Evolutionary conservation across 1,140 invertebrate species (phyloP), one percentile per base, ranked within the genome.

Genomic region (Macrosteles quadrilineatus): DNA sequence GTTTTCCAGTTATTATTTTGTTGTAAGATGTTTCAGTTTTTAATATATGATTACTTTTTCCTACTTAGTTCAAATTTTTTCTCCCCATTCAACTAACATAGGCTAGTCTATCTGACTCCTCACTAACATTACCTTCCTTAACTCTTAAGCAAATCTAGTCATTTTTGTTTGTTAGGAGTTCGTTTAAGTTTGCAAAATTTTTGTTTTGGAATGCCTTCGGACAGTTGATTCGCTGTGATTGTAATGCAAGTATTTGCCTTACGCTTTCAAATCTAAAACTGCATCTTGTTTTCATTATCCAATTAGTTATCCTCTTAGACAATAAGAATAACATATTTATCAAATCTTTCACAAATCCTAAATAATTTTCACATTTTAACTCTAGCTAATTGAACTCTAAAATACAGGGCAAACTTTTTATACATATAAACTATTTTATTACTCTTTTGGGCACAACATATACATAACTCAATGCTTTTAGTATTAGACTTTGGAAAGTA

Each of bases 1-100:
- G 66, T 68, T 68, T 68, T 67, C 17, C 23, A 68, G 66, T 68
- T 68, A 68, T 68, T 68, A 68, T 63, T 68, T 68, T 68, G 66
- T 68, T 68, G 66, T 68, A 50, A 68, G 45, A 55, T 68, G 47
- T 68, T 68, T 68, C 47, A 55, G 47, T 68, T 68, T 68, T 68
- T 68, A 68, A 68, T 68, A 68, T 68, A 68, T 55, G 66, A 55
- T 68, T 50, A 68, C 53, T 68, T 68, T 68, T 68, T 55, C 30
- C 21, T 31, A 55, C 21, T 53, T 30, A 55, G 66, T 68, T 68
- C 45, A 27, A 19, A n/a, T 30, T 25, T 68, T 30, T 68, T 50
- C 12, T 32, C 66, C 66, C 50, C 14, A 50, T 55, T 68, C 53
- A 50, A 68, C 66, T 68, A 68, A 68, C 66, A 27, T 67, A 67